Evolutionary conservation across 2,888 invertebrate genomes (phyloP).

Genomic region (Lithophane semibrunnea): DNA sequence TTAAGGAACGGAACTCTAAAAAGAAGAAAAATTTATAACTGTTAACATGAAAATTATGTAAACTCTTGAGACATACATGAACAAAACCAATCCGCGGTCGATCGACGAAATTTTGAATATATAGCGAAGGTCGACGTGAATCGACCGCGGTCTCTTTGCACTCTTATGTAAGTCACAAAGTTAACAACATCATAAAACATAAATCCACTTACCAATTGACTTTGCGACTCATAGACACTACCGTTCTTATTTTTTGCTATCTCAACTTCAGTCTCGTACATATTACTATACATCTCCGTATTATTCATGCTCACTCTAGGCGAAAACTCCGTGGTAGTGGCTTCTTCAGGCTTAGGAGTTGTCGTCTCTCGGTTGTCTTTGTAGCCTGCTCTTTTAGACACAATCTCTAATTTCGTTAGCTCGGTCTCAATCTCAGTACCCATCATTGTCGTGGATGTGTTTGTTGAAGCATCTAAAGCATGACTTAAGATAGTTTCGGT

Average conservation of each 20-base stretch:
- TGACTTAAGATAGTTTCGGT: conserved; percentile 26
- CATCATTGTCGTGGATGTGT: conserved; percentile 31
- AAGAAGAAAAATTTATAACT: not conserved
- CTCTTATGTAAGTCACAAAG: not conserved
- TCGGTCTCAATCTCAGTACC: conserved; percentile 5
- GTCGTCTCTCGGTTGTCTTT: conserved; percentile 76
- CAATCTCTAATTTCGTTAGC: conserved; percentile 65
- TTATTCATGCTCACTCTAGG: conserved; percentile 36
- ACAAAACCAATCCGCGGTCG: too few relatives aligned
- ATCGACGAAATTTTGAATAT: not conserved
- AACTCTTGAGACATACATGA: not conserved
- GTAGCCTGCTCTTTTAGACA: conserved; percentile 82
- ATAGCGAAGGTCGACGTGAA: not conserved
- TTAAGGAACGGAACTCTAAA: not conserved
- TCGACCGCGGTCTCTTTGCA: not conserved
- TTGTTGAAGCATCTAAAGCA: conserved; percentile 18
- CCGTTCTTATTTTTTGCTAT: conserved; percentile 63
- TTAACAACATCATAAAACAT: not conserved
- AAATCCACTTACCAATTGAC: conserved; percentile 78
- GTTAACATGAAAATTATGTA: not conserved
- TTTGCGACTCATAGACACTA: conserved; percentile 73
- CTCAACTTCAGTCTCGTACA: conserved; percentile 69
- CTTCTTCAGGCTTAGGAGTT: conserved; percentile 51
- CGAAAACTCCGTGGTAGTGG: conserved; percentile 37
- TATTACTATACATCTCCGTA: conserved; percentile 60